phyloP scores from a whole-genome alignment of 2,888 invertebrate genomes.

The Aleiodes leptofemur region DNA sequence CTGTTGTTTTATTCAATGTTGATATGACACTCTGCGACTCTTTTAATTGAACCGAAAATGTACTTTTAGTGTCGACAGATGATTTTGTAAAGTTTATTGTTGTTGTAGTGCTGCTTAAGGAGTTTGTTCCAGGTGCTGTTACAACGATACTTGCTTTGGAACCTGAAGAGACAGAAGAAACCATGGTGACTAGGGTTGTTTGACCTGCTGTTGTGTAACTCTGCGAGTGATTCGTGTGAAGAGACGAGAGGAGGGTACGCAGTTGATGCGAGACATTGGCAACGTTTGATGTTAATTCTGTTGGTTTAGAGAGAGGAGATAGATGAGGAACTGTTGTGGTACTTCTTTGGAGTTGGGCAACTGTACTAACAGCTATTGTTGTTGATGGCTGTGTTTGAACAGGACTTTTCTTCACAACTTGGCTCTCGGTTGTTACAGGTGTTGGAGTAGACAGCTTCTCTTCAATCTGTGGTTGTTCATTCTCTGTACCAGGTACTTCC shows the following conservation, averaged over 20 bases:
- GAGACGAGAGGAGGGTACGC: constrained; percentile 81
- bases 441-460: constrained; percentile 37
- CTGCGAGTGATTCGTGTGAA: constrained; percentile 77
- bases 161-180: constrained; percentile 76
- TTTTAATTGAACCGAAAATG: constrained; percentile 57
- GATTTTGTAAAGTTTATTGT: constrained; percentile 57
- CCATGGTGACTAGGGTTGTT: constrained; percentile 73
- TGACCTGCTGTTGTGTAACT: constrained; percentile 76
- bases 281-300: constrained; percentile 84
- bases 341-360: constrained; percentile 68
- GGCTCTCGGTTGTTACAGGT: constrained; percentile 48
- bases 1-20: constrained; percentile 67
- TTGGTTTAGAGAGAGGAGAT: constrained; percentile 84
- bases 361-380: constrained; percentile 63
- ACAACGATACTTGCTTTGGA: constrained; percentile 71
- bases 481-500: constrained; percentile 57
- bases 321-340: constrained; percentile 80
- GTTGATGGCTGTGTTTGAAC: constrained; percentile 56
- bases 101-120: constrained; percentile 54
- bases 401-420: constrained; percentile 52
- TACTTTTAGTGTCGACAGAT: constrained; percentile 55
- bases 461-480: constrained; percentile 38
- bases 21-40: constrained; percentile 62
- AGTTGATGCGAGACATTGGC: constrained; percentile 84
- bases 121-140: constrained; percentile 64